Percentiles rank a stretch among this genome's conserved stretches.
phyloP scores from a whole-genome alignment of 1,140 invertebrate genomes.

The Ostrea denselamellosa region DNA sequence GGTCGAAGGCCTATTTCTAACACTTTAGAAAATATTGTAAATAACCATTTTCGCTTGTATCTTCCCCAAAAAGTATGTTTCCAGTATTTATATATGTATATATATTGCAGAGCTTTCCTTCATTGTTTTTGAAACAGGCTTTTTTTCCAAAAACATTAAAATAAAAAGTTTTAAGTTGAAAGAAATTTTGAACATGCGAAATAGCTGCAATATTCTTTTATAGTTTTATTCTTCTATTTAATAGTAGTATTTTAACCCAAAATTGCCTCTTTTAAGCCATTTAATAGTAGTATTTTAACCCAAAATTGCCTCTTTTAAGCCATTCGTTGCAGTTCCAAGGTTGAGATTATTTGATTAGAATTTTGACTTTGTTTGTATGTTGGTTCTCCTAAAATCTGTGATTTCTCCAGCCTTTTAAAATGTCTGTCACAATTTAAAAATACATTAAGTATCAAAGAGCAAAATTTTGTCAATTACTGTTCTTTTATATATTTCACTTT shows the following conservation, averaged over 20 bases:
- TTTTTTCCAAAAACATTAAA: neutral
- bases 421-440: neutral
- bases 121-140: neutral
- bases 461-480: conserved; percentile 33
- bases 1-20: conserved; percentile 3
- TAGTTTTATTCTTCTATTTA: neutral
- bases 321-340: neutral
- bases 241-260: neutral
- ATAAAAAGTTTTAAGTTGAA: neutral
- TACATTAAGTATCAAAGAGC: neutral
- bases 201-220: neutral
- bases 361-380: neutral
- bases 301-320: neutral
- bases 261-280: neutral
- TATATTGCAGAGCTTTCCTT: neutral
- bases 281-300: neutral
- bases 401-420: conserved; percentile 32
- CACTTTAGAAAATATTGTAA: neutral
- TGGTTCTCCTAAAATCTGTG: neutral
- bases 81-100: neutral
- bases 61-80: neutral
- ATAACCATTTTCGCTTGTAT: conserved; percentile 18
- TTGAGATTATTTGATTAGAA: neutral
- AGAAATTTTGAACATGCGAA: neutral
- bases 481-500: neutral